These are phyloP conservation scores for Epinephelus fuscoguttatus DNA, from an alignment of 2,113 vertebrate genomes.

Conservation along the genomic window DNA sequence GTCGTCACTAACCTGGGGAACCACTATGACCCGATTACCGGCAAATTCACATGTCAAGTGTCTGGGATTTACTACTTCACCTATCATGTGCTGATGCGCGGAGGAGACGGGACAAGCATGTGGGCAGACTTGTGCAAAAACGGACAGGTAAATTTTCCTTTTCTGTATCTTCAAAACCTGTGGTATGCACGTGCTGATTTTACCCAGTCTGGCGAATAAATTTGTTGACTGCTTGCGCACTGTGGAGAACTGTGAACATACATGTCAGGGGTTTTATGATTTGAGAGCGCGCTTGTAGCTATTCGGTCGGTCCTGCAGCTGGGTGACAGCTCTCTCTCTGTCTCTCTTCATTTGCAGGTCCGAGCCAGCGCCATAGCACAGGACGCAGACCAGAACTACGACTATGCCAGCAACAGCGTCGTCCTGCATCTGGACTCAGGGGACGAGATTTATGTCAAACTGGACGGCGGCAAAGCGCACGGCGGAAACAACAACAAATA, in stretches of 20 bases:
- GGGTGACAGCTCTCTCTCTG: background rate
- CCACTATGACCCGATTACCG: conserved; percentile 85
- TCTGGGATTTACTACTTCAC: conserved; percentile 92
- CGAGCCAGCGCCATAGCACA: conserved; percentile 95
- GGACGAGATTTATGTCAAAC: conserved; percentile 94
- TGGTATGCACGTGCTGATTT: background rate
- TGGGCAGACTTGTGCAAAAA: conserved; percentile 93
- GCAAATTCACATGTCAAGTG: conserved; percentile 93
- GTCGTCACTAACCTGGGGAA: conserved; percentile 85
- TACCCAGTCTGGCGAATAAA: background rate
- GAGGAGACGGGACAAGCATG: conserved; percentile 92
- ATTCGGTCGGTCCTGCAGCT: background rate
- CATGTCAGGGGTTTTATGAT: background rate
- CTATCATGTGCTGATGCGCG: conserved; percentile 92
- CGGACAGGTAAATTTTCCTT: conserved; percentile 84
- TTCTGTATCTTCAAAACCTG: background rate
- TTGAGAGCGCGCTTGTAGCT: background rate
- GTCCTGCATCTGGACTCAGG: conserved; percentile 94
- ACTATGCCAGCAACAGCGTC: conserved; percentile 95
- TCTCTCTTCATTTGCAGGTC: conserved; percentile 80
- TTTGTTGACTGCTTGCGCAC: background rate
- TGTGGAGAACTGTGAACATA: background rate
- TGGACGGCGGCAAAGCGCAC: conserved; percentile 95
- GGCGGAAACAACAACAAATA: conserved; percentile 97
- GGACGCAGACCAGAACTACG: conserved; percentile 95